Conservation (phyloP, 2,113 vertebrate species). For the Tauraco erythrolophus region DNA sequence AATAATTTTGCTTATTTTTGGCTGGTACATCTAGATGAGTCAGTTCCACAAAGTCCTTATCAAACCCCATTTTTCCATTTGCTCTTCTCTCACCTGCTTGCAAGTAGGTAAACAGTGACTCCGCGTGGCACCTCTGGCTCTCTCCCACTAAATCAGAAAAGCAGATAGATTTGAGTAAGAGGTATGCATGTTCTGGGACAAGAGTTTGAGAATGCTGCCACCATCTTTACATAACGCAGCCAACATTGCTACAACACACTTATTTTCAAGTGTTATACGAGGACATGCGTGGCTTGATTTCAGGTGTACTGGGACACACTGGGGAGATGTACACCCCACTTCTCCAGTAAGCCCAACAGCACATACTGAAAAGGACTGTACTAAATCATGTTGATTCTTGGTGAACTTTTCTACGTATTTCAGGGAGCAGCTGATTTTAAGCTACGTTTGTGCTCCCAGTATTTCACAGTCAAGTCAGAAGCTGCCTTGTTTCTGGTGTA, state of each 20-base stretch:
- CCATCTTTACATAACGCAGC: not conserved
- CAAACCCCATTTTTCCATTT: not conserved
- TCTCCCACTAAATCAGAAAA: constrained; percentile 1
- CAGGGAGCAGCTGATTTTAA: not conserved
- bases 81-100: constrained; percentile 54
- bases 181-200: not conserved
- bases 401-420: not conserved
- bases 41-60: not conserved
- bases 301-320: not conserved
- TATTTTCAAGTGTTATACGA: not conserved
- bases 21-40: not conserved
- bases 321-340: not conserved
- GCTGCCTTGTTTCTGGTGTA: not conserved
- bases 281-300: not conserved
- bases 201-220: not conserved
- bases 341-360: not conserved
- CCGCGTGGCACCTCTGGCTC: not conserved
- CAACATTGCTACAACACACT: not conserved
- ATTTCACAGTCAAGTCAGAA: not conserved
- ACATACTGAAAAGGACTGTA: not conserved
- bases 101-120: constrained; percentile 69
- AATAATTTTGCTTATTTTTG: not conserved
- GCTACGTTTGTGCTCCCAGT: not conserved
- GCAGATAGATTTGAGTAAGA: not conserved
- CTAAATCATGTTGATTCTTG: not conserved